Percentiles rank a stretch among this genome's conserved stretches.
Evolutionary conservation across 2,888 invertebrate genomes (phyloP).

Genomic region (Drosophila helvetica): DNA sequence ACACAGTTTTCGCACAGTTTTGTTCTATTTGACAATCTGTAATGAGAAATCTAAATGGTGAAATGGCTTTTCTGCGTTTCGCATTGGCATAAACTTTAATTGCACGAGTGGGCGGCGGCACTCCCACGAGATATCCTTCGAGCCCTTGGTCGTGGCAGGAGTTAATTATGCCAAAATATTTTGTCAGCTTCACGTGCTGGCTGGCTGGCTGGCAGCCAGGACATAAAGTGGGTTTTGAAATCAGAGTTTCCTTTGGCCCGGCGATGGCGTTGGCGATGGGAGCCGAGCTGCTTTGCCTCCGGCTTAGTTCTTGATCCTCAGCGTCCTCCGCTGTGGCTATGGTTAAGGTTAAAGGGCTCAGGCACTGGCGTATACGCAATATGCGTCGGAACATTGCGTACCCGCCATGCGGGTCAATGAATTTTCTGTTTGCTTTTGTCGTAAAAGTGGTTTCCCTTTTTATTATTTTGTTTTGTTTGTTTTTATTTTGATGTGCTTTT

Average conservation of each 20-base stretch:
- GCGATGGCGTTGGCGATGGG: no score
- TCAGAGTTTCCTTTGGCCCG: constrained; percentile 39
- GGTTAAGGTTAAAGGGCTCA: background rate
- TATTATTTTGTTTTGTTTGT: constrained; percentile 7
- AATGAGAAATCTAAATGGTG: constrained; percentile 64
- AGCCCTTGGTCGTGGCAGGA: background rate
- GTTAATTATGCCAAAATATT: constrained; percentile 69
- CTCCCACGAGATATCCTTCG: background rate
- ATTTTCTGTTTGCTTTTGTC: constrained; percentile 22
- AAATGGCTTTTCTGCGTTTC: constrained; percentile 35
- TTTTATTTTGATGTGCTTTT: constrained; percentile 23
- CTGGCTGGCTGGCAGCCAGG: background rate
- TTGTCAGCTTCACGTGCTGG: constrained; percentile 54
- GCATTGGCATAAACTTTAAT: constrained; percentile 62
- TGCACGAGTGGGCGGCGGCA: constrained; percentile 51
- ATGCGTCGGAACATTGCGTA: constrained; percentile 31
- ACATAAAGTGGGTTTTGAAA: constrained; percentile 36
- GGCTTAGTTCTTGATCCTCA: constrained; percentile 39
- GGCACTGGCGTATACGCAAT: constrained; percentile 24
- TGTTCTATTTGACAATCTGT: constrained; percentile 39
- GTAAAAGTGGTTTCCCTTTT: constrained; percentile 14
- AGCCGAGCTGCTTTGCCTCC: constrained; percentile 3
- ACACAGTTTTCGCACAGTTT: constrained; percentile 20
- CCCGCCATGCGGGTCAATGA: constrained; percentile 47
- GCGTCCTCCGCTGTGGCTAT: background rate